phyloP scores from a whole-genome alignment of 2,113 vertebrate genomes.

The Cavia aperea region DNA sequence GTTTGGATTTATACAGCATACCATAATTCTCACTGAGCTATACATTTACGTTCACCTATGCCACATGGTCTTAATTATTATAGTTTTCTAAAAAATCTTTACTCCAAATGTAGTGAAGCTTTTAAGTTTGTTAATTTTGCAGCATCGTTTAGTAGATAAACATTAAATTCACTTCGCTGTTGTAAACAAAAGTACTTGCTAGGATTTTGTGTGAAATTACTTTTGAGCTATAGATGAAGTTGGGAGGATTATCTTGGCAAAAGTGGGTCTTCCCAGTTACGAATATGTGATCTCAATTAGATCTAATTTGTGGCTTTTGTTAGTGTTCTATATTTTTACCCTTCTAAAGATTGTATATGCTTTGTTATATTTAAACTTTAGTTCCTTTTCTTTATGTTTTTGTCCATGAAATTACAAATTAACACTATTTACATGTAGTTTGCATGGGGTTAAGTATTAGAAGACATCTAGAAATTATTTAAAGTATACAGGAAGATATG shows the following conservation, averaged over 20 bases:
- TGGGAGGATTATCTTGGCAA: not conserved
- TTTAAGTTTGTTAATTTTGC: not conserved
- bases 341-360: not conserved
- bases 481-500: not conserved
- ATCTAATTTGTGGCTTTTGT: not conserved
- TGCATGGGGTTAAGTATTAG: not conserved
- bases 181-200: not conserved
- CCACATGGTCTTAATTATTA: not conserved
- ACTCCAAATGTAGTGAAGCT: not conserved
- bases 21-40: not conserved
- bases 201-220: not conserved
- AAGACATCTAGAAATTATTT: not conserved
- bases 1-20: not conserved
- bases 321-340: not conserved
- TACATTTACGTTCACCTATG: not conserved
- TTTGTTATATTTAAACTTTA: not conserved
- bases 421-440: not conserved
- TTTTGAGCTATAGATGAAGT: not conserved
- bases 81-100: not conserved
- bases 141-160: not conserved
- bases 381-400: not conserved
- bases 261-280: not conserved
- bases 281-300: not conserved
- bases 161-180: not conserved
- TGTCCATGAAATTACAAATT: not conserved